Evolutionary conservation across 2,888 invertebrate species (phyloP).

Genomic region (Agelastica alni): DNA sequence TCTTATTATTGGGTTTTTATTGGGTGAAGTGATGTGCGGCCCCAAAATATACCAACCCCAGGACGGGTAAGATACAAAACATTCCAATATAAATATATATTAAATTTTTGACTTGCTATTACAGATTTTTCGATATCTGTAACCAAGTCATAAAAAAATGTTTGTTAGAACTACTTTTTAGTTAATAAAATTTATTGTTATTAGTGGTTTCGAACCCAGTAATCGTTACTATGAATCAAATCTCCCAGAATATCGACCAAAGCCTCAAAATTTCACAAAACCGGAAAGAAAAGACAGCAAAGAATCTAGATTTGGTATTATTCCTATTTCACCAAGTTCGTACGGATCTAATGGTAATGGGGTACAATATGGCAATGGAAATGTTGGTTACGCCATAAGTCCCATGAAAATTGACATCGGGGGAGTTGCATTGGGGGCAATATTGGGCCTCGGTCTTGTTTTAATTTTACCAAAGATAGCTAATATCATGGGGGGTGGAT

Average conservation of each 20-base stretch:
- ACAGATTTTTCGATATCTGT: too few species aligned
- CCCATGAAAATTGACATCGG: conserved; percentile 82
- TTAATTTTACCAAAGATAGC: conserved; percentile 79
- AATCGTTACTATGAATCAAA: conserved; percentile 52
- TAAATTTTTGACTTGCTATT: too few species aligned
- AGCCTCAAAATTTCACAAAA: conserved; percentile 29
- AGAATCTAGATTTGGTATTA: conserved; percentile 58
- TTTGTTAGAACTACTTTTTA: too few species aligned
- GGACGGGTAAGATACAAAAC: conserved; percentile 50
- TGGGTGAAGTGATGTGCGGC: conserved; percentile 34
- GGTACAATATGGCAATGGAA: conserved; percentile 52
- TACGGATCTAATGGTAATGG: conserved; percentile 59
- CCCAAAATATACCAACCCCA: conserved; percentile 50
- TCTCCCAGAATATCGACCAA: conserved; percentile 31
- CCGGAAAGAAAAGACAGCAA: conserved; percentile 42
- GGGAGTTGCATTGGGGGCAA: conserved; percentile 78
- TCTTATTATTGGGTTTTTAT: conserved; percentile 2
- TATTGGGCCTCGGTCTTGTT: conserved; percentile 80
- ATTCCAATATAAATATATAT: too few species aligned
- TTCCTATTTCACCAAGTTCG: conserved; percentile 51
- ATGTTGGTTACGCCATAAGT: conserved; percentile 62
- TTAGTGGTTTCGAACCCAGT: conserved; percentile 57
- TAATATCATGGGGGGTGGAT: conserved; percentile 67
- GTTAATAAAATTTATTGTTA: too few species aligned
- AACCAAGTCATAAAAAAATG: too few species aligned